phyloP scores from a whole-genome alignment of 2,888 invertebrate species.

The Colostygia pectinataria region DNA sequence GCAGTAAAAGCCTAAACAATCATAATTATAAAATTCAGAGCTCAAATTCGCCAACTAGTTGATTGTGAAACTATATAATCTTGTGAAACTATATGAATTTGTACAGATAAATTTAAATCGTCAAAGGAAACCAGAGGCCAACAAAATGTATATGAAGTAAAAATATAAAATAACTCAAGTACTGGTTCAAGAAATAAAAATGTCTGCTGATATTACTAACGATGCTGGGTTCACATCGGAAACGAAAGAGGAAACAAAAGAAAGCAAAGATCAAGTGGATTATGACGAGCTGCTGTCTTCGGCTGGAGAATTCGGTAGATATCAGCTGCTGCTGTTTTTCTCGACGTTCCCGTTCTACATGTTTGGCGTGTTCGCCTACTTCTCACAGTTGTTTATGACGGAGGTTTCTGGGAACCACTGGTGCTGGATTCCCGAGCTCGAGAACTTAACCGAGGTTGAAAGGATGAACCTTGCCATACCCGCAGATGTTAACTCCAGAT shows the following conservation, averaged over 20 bases:
- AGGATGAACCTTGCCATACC: constrained; percentile 44
- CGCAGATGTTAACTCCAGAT: constrained; percentile 38
- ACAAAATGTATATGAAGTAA: no score
- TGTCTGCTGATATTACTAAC: constrained; percentile 25
- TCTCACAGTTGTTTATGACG: constrained; percentile 45
- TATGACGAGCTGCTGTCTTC: constrained; percentile 45
- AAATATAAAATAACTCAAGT: background rate
- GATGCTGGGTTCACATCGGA: constrained; percentile 14
- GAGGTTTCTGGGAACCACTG: constrained; percentile 46
- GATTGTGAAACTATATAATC: no score
- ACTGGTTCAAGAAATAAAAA: constrained; percentile 19
- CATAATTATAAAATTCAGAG: no score
- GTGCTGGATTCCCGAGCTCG: constrained; percentile 49
- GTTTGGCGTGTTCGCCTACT: constrained; percentile 45
- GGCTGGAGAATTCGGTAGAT: constrained; percentile 46
- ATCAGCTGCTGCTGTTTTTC: constrained; percentile 42
- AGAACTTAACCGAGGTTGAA: constrained; percentile 40
- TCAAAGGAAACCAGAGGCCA: no score
- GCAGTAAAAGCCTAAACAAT: no score
- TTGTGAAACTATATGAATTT: no score
- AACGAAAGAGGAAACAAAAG: constrained; percentile 19
- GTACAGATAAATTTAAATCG: no score
- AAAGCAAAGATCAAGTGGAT: constrained; percentile 33
- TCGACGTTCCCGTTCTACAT: constrained; percentile 46
- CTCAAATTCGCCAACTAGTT: no score